Percentiles rank a stretch among this genome's conserved stretches.
Evolutionary conservation across 2,797 vertebrate genomes (phyloP).

Genomic region (Pseudopleuronectes americanus): DNA sequence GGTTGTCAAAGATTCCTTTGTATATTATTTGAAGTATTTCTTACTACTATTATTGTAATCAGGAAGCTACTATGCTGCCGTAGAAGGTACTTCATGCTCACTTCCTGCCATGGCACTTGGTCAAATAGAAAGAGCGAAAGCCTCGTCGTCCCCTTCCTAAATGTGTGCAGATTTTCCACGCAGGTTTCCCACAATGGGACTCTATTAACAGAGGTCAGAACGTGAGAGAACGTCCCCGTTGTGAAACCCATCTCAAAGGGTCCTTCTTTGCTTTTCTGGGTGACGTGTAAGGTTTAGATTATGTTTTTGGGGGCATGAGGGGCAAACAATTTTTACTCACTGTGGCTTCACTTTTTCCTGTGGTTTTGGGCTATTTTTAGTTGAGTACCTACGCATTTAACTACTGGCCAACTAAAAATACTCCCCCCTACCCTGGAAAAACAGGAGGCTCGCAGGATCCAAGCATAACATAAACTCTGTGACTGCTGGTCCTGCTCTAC

Average conservation of each 20-base stretch:
- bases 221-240: slow-evolving; percentile 45
- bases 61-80: background rate
- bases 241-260: slow-evolving; percentile 69
- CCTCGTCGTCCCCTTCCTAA: slow-evolving; percentile 23
- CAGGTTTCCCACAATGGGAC: slow-evolving; percentile 45
- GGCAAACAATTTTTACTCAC: slow-evolving; percentile 80
- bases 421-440: slow-evolving; percentile 73
- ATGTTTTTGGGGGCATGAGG: slow-evolving; percentile 70
- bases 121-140: background rate
- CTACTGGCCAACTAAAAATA: slow-evolving; percentile 84
- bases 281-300: slow-evolving; percentile 75
- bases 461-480: slow-evolving; percentile 78
- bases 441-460: slow-evolving; percentile 79
- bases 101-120: background rate
- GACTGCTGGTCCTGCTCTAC: slow-evolving; percentile 68
- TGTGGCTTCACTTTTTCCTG: slow-evolving; percentile 82
- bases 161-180: slow-evolving; percentile 25
- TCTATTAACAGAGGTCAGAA: slow-evolving; percentile 47
- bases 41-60: background rate
- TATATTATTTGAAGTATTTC: too few species aligned
- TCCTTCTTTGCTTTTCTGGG: slow-evolving; percentile 67
- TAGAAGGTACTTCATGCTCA: background rate
- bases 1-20: background rate
- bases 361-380: slow-evolving; percentile 83
- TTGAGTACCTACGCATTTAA: slow-evolving; percentile 79